Evolutionary conservation across 2,113 vertebrate species (phyloP).

Genomic region (Brachyhypopomus gauderio): DNA sequence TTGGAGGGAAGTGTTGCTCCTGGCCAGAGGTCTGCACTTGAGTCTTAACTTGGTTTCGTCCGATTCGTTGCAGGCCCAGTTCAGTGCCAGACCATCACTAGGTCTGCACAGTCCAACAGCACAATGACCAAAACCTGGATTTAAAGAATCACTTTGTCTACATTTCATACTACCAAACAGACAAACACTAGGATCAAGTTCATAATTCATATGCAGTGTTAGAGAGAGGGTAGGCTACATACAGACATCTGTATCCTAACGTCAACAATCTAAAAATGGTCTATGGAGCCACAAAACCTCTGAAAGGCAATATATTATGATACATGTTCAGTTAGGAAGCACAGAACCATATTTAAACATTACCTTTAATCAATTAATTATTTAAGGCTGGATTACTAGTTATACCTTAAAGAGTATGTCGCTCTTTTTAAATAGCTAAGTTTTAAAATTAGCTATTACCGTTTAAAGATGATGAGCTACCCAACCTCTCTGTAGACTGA

Average conservation of each 20-base stretch:
- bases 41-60: constrained; percentile 9
- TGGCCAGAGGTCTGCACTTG: constrained; percentile 36
- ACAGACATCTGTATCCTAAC: background rate
- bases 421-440: too few species aligned
- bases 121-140: constrained; percentile 6
- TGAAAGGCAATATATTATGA: background rate
- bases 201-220: background rate
- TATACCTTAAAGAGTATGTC: too few species aligned
- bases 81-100: background rate
- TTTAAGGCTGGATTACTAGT: too few species aligned
- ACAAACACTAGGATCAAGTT: background rate
- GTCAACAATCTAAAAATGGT: background rate
- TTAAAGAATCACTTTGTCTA: constrained; percentile 27
- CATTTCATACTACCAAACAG: constrained; percentile 23
- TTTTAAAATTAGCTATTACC: too few species aligned
- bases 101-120: background rate
- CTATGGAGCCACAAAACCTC: background rate
- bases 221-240: background rate
- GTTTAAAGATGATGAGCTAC: too few species aligned
- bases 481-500: too few species aligned
- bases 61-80: constrained; percentile 4
- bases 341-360: too few species aligned
- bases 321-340: background rate
- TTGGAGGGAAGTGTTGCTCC: constrained; percentile 5
- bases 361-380: too few species aligned